Evolutionary conservation across 2,797 vertebrate genomes (phyloP).

Genomic region (Distichodus sexfasciatus): DNA sequence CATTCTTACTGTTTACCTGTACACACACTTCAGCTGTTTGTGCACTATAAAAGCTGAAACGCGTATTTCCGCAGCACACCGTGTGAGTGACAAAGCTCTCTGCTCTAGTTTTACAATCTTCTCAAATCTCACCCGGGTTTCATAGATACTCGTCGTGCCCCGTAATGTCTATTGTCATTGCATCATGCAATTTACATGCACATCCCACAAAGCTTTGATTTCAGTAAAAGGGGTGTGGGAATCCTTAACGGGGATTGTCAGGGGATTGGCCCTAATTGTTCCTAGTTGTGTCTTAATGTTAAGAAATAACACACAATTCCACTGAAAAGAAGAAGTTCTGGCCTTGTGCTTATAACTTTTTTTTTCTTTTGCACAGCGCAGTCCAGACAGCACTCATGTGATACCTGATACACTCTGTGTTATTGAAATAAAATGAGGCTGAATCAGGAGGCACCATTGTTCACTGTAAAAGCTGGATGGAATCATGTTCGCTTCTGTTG

Average conservation of each 20-base stretch:
- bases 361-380: background rate
- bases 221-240: background rate
- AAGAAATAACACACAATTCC: background rate
- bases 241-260: too few species aligned
- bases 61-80: too few species aligned
- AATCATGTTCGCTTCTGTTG: background rate
- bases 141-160: too few species aligned
- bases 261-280: too few species aligned
- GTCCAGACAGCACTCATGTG: background rate
- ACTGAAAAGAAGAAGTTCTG: background rate
- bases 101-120: too few species aligned
- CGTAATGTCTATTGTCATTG: too few species aligned
- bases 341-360: background rate
- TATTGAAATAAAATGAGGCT: background rate
- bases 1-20: conserved; percentile 3
- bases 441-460: background rate
- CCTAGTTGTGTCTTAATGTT: too few species aligned
- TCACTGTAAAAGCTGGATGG: background rate
- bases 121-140: too few species aligned
- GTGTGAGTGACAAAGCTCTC: too few species aligned
- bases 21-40: background rate
- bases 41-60: too few species aligned
- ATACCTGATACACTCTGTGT: background rate
- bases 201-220: too few species aligned
- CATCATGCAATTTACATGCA: background rate